phyloP scores from a whole-genome alignment of 2,888 invertebrate species.

The Celastrina argiolus region DNA sequence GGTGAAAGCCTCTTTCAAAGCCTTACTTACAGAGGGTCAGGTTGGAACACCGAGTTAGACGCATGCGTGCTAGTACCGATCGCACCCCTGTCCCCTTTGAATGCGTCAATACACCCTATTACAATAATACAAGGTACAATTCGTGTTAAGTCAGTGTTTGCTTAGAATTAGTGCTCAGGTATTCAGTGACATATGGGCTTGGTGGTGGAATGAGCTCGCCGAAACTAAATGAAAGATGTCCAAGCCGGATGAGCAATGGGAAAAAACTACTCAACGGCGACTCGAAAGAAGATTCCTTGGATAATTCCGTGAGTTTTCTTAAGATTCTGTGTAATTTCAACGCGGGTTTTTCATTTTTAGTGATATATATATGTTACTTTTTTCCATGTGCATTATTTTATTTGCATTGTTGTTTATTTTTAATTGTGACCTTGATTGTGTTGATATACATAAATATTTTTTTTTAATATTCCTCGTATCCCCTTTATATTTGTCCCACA shows the following conservation, averaged over 20 bases:
- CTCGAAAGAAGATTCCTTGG: slow-evolving; percentile 64
- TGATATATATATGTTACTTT: not conserved
- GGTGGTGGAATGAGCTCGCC: slow-evolving; percentile 60
- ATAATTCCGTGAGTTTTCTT: slow-evolving; percentile 60
- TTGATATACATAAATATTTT: not conserved
- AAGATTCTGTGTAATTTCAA: not conserved
- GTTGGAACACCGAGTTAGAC: slow-evolving; percentile 25
- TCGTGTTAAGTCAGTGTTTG: not conserved
- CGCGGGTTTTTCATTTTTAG: not conserved
- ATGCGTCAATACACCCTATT: slow-evolving; percentile 11
- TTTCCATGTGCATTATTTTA: not conserved
- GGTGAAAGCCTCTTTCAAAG: slow-evolving; percentile 13
- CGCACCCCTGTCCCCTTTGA: slow-evolving; percentile 16
- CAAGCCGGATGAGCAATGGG: slow-evolving; percentile 60
- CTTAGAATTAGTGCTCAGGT: not conserved
- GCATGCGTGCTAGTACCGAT: slow-evolving; percentile 34
- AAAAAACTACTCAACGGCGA: slow-evolving; percentile 59
- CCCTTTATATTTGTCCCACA: not conserved
- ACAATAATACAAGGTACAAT: slow-evolving; percentile 8
- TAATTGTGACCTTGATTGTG: not conserved
- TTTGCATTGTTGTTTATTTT: not conserved
- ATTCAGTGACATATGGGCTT: slow-evolving; percentile 30
- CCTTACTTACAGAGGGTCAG: slow-evolving; percentile 4
- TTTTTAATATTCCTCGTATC: not conserved
- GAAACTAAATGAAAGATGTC: slow-evolving; percentile 62